phyloP scores from a whole-genome alignment of 2,888 invertebrate species.

The Tromatobia lineatoria region DNA sequence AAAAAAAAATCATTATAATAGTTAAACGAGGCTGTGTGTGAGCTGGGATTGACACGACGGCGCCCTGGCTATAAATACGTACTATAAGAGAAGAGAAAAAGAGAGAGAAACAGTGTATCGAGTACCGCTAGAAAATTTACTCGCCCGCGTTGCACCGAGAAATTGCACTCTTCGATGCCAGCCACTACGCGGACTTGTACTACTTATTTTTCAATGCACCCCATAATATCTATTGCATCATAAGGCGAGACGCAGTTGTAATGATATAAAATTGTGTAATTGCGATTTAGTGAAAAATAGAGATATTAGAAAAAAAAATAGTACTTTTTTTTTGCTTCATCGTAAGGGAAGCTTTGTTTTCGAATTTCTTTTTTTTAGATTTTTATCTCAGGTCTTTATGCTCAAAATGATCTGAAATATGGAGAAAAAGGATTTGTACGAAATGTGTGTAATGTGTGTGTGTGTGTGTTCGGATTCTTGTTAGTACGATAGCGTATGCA shows the following conservation, averaged over 20 bases:
- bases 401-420: background rate
- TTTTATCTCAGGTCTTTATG: background rate
- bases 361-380: background rate
- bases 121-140: conserved; percentile 23
- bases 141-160: conserved; percentile 33
- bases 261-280: background rate
- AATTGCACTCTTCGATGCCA: conserved; percentile 53
- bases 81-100: conserved; percentile 26
- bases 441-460: no score
- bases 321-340: background rate
- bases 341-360: no score
- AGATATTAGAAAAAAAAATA: background rate
- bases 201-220: conserved; percentile 52
- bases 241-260: background rate
- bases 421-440: no score
- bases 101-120: conserved; percentile 30
- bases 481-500: no score
- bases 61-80: conserved; percentile 60
- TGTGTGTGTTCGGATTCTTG: no score
- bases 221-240: background rate
- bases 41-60: conserved; percentile 45
- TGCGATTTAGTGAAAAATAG: no score
- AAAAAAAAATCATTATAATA: conserved; percentile 65
- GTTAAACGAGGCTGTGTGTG: conserved; percentile 49
- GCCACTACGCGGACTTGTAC: conserved; percentile 50